Base-by-base conservation (phyloP, 1,140 invertebrate species). In the Fopius arisanus region DNA sequence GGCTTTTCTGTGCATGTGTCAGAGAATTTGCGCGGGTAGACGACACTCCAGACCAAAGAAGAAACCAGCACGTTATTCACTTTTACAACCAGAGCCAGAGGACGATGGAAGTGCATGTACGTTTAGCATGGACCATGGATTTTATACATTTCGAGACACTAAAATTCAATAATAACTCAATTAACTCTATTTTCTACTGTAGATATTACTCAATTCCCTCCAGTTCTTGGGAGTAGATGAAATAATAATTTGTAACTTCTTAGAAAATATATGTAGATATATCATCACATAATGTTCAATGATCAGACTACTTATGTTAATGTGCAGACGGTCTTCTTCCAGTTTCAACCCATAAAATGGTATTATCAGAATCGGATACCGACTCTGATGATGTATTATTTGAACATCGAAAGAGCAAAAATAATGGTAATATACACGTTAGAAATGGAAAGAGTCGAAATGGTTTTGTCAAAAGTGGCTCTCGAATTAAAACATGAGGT, bases 1-100 rank as follows among this genome's bases (percentile, higher is more conserved):
- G 94, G 91, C 91, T 37, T 81, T 93, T 16, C 85, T 93, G 51
- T 95, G 93, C 78, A 82, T 93, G 2, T 93, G 92, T 75, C 89
- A 91, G 43, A 90, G 89, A 80, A 88, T 90, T 70, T 92, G 91
- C 75, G 77, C 84, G 74, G 81, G 87, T 26, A 86, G 87, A 72
- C 80, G 81, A 73, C 69, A 77, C 12, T 76, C 82, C 51, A 79
- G 85, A 0, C 69, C 81, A 1, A 88, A 87, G 67, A 87, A 87
- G 31, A 88, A 88, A 77, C 83, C 82, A 62, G 78, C 83, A 0
- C 84, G 86, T 69, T 88, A 88, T 70, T 88, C 86, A 28, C 77
- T 88, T 54, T 73, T 88, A 5, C 84, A 87, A 76, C 79, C 83
- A 10, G 86, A 87, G 31, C 79, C 81, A 19, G 87, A 87, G 75